phyloP scores from a whole-genome alignment of 1,140 invertebrate species.

The Drosophila nannoptera region DNA sequence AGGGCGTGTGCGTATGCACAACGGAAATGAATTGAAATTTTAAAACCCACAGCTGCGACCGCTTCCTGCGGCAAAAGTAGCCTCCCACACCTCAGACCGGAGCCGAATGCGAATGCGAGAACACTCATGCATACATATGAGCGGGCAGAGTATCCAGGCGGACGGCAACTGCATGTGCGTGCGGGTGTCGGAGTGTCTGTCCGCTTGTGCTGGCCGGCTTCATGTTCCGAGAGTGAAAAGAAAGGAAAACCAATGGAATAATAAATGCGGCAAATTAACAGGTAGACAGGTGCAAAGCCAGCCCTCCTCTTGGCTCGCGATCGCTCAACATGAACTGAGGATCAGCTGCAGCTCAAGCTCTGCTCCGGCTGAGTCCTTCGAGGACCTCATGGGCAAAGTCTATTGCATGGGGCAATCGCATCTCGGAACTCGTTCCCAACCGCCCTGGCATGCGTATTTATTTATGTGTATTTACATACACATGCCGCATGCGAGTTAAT shows the following conservation, averaged over 20 bases:
- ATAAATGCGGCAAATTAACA: constrained; percentile 20
- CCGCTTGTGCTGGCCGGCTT: constrained; percentile 10
- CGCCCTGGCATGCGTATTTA: constrained; percentile 7
- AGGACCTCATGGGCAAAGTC: too few species aligned
- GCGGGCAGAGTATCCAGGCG: constrained; percentile 1
- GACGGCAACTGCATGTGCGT: not conserved
- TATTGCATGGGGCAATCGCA: too few species aligned
- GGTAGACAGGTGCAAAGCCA: constrained; percentile 2
- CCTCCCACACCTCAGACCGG: constrained; percentile 59
- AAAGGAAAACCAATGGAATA: constrained; percentile 11
- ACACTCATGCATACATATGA: constrained; percentile 32
- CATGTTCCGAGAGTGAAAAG: constrained; percentile 23
- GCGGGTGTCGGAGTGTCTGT: constrained; percentile 5
- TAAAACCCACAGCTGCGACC: constrained; percentile 76
- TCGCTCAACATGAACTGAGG: too few species aligned
- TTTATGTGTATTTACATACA: constrained; percentile 38
- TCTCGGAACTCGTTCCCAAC: constrained; percentile 2
- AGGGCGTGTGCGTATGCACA: constrained; percentile 57
- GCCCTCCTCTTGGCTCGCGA: not conserved
- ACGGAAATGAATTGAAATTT: constrained; percentile 78
- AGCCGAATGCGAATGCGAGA: constrained; percentile 17
- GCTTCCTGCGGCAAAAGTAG: constrained; percentile 75
- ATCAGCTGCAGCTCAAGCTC: too few species aligned
- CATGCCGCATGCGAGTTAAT: constrained; percentile 52
- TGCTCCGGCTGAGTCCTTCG: too few species aligned